Evolutionary conservation across 2,113 vertebrate genomes (phyloP).

Genomic region (Amia ocellicauda): DNA sequence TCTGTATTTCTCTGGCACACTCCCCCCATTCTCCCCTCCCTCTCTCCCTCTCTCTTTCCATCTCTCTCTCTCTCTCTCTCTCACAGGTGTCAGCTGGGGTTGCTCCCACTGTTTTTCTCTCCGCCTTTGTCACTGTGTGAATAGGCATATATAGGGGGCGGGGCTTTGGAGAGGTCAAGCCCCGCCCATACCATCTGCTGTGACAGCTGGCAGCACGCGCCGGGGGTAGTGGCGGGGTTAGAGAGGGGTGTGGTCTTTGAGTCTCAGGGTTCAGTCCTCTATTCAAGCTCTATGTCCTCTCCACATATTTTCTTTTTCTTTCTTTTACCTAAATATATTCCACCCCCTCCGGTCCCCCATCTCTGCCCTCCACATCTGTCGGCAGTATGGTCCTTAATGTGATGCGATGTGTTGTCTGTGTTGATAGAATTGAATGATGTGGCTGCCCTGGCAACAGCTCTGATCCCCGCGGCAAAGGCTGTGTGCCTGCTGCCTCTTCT

Average conservation of each 20-base stretch:
- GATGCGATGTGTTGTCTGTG: too few relatives aligned
- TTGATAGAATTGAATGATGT: too few relatives aligned
- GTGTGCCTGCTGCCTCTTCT: too few relatives aligned
- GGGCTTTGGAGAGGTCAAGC: constrained; percentile 3
- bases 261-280: constrained; percentile 34
- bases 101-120: too few relatives aligned
- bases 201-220: constrained; percentile 50
- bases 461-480: too few relatives aligned
- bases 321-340: background rate
- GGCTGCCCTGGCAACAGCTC: too few relatives aligned
- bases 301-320: background rate
- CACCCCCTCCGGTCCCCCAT: background rate
- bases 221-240: constrained; percentile 40
- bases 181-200: constrained; percentile 53
- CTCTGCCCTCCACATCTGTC: background rate
- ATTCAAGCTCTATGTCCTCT: constrained; percentile 7
- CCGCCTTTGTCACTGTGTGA: constrained; percentile 9
- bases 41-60: too few relatives aligned
- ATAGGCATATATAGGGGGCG: constrained; percentile 10
- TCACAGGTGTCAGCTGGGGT: constrained; percentile 33
- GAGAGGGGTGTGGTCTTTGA: constrained; percentile 33
- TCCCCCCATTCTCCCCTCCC: too few relatives aligned
- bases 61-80: constrained; percentile 44
- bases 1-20: background rate
- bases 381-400: too few relatives aligned